Evolutionary conservation across 53 echinoderm and acorn worm genomes (phyloP), one percentile per base, ranked within the genome.

Genomic region (Stichopus horrens): DNA sequence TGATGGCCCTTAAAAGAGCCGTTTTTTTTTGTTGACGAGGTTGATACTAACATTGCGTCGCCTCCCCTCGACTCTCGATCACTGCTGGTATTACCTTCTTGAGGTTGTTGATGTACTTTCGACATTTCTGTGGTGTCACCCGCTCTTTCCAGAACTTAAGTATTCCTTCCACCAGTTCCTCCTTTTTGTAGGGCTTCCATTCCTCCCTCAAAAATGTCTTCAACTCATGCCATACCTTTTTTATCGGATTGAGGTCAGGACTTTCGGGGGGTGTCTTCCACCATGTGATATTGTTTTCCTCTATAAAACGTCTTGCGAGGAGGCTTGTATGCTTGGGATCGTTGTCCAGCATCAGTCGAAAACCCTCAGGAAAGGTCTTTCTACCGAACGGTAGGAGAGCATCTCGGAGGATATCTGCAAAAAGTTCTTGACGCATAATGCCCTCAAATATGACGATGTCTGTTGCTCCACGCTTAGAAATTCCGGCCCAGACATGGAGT

Each of bases 401-500:
- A 14, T 58, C 60, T 21, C 89, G 18, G 10, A 86, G 74, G 60
- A 92, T 92, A 23, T 23, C 74, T 0, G 87, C 79, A 21, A 87
- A 93, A 60, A 95, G 93, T n/a, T 93, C 93, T 23, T 91, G 57
- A 5, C 82, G 52, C 93, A 93, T 95, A 9, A 90, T 91, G 8
- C 88, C 95, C 6, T 91, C 91, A 52, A 95, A 95, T 18, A 93
- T 83, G 21, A 87, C 22, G 6, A 91, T 68, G 0, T 56, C 60
- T 0, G 91, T 95, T 6, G n/a, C 86, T 6, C 93, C 91, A 6
- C 91, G 77, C 21, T 74, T 67, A 4, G 89, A 90, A 16, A 94
- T 92, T 0, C 93, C 92, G 0, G 90, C 93, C 92, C 89, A 96
- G 20, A 94, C 89, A 53, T 89, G 96, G 3, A 87, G 86, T 86